Evolutionary conservation across 2,888 invertebrate genomes (phyloP), one percentile per base, ranked within the genome.

Genomic region (Lasiommata megera): DNA sequence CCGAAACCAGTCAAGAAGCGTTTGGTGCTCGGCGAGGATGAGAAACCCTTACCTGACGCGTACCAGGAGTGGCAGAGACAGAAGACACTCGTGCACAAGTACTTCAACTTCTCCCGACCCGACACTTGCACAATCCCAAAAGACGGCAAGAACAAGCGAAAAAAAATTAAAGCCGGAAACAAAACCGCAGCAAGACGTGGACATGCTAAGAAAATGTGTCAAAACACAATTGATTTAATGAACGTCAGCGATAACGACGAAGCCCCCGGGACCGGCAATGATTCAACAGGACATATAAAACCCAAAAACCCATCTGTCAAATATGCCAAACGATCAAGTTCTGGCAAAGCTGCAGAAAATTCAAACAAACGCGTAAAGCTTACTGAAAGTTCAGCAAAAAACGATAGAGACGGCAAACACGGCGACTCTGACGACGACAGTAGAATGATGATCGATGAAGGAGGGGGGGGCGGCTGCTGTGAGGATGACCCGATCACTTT

Each of bases 51-150:
- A 28, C 36, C 28, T 14, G 23, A 38, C 17, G 34, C 54, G 8
- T 11, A 29, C n/a, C 28, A 52, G 14, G 60, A 60, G 23, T 60
- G 60, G 60, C 36, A 53, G 37, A 40, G 60, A 8, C 60, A 60
- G 43, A 60, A 60, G 37, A 47, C 34, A 0, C 38, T 40, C 29
- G 52, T 44, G 16, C 47, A 36, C 14, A 47, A 28, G 40, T 60
- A 53, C 37, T 60, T 60, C 47, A 36, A 41, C 34, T 48, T 48
- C n/a, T 1, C 7, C 5, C 8, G 3, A 1, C 2, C 36, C 3
- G 3, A 16, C 18, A 7, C 44, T 5, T 8, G n/a, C 18, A 7
- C 18, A n/a, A n/a, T 5, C 18, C 11, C n/a, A 11, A n/a, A 1
- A 7, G 23, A 0, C 11, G 18, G 14, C 38, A 12, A 8, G 14